phyloP scores from a whole-genome alignment of 2,888 invertebrate genomes.

The Drosophila tanythrix region DNA sequence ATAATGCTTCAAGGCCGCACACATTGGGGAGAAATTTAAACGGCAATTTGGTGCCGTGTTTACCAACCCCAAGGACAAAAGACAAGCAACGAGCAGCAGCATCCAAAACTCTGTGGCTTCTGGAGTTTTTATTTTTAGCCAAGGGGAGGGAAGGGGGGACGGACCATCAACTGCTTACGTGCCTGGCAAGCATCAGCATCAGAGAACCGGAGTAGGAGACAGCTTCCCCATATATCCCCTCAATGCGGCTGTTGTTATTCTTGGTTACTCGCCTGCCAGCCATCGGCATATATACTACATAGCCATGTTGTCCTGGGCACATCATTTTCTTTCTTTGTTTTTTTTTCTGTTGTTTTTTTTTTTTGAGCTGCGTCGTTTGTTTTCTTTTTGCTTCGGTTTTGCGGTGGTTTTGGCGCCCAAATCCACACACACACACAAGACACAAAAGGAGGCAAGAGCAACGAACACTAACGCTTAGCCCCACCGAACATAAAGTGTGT shows the following conservation, averaged over 20 bases:
- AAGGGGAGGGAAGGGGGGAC: background rate
- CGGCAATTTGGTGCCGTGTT: slow-evolving; percentile 80
- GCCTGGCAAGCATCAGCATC: slow-evolving; percentile 57
- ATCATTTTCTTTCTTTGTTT: slow-evolving; percentile 50
- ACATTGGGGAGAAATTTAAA: slow-evolving; percentile 78
- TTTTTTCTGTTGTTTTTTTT: slow-evolving; percentile 13
- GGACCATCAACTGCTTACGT: slow-evolving; percentile 72
- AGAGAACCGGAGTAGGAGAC: background rate
- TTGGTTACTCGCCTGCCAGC: slow-evolving; percentile 43
- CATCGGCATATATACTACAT: slow-evolving; percentile 25
- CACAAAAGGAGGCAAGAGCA: background rate
- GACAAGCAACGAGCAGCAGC: slow-evolving; percentile 50
- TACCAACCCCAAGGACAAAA: slow-evolving; percentile 77
- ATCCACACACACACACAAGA: slow-evolving; percentile 20
- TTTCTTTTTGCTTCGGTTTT: slow-evolving; percentile 44
- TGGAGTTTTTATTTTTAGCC: slow-evolving; percentile 53
- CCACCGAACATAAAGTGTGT: slow-evolving; percentile 71
- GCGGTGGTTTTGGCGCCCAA: slow-evolving; percentile 62
- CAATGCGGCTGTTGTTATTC: slow-evolving; percentile 36
- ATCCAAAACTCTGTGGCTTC: slow-evolving; percentile 60
- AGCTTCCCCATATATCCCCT: slow-evolving; percentile 6
- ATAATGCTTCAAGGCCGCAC: slow-evolving; percentile 75
- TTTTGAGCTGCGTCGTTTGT: slow-evolving; percentile 62
- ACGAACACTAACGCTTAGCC: slow-evolving; percentile 42
- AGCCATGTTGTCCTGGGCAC: slow-evolving; percentile 65